Conservation (phyloP, 2,888 invertebrate genomes). For the Rotaria sp. region DNA sequence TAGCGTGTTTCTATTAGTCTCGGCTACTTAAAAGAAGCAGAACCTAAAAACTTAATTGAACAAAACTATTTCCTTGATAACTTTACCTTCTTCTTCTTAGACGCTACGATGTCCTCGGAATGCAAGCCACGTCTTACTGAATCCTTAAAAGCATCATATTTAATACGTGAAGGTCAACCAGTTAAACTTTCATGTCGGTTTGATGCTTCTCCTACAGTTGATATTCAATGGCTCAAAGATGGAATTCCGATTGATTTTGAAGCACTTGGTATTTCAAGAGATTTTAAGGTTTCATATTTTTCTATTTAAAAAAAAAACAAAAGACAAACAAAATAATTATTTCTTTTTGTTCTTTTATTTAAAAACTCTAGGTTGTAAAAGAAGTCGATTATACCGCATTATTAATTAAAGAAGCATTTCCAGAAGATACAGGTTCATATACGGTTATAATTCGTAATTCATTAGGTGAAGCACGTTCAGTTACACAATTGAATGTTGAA, state of each 20-base stretch:
- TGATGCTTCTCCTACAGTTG: slow-evolving; percentile 53
- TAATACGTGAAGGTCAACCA: slow-evolving; percentile 44
- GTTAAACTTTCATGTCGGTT: slow-evolving; percentile 49
- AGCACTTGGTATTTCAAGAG: slow-evolving; percentile 44
- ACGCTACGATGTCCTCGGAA: not conserved
- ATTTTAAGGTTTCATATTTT: slow-evolving; percentile 45
- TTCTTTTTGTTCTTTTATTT: not conserved
- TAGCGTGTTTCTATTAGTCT: not conserved
- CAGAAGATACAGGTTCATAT: slow-evolving; percentile 71
- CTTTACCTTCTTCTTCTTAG: not conserved
- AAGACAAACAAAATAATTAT: not conserved
- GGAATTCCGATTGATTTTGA: slow-evolving; percentile 49
- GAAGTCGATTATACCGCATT: slow-evolving; percentile 64
- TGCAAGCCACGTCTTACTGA: slow-evolving; percentile 28
- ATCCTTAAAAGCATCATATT: slow-evolving; percentile 29
- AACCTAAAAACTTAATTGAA: not conserved
- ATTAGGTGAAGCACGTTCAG: slow-evolving; percentile 64
- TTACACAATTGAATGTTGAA: slow-evolving; percentile 55
- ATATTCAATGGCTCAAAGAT: slow-evolving; percentile 56
- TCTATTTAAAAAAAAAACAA: not conserved
- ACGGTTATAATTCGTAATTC: slow-evolving; percentile 65
- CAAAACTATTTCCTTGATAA: not conserved
- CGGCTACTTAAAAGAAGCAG: not conserved
- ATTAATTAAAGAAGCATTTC: slow-evolving; percentile 67
- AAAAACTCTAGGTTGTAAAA: slow-evolving; percentile 54